phyloP scores from a whole-genome alignment of 2,113 vertebrate species.

The Caranx melampygus region DNA sequence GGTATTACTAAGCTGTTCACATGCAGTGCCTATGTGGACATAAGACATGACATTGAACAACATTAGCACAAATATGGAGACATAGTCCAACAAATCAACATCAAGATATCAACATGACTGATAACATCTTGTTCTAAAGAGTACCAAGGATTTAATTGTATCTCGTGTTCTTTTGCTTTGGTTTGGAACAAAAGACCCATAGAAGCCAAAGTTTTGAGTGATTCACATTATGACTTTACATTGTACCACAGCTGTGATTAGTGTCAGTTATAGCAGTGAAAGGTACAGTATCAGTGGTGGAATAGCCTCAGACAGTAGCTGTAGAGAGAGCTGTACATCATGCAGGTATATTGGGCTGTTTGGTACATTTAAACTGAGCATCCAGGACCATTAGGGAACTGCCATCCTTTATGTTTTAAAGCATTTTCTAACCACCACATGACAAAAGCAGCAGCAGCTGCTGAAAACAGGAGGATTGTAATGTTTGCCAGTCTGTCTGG shows the following conservation, averaged over 20 bases:
- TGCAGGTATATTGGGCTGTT: not conserved
- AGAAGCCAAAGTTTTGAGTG: not conserved
- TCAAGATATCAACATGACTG: not conserved
- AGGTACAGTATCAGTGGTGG: not conserved
- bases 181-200: not conserved
- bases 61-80: not conserved
- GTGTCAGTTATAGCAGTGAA: not conserved
- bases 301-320: not conserved
- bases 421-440: not conserved
- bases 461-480: conserved; percentile 1
- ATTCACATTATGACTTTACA: not conserved
- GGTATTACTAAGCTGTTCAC: no score
- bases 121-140: not conserved
- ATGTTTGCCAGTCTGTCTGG: conserved; percentile 12
- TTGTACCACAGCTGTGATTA: not conserved
- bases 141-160: not conserved
- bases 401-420: not conserved
- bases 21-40: no score
- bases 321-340: not conserved
- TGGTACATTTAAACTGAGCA: not conserved
- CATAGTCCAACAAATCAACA: not conserved
- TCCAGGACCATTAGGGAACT: not conserved
- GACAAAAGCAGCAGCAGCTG: conserved; percentile 2
- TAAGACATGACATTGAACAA: not conserved
- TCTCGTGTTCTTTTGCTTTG: not conserved